Conservation (phyloP, 2,888 invertebrate species). For the Aphidoletes aphidimyza region DNA sequence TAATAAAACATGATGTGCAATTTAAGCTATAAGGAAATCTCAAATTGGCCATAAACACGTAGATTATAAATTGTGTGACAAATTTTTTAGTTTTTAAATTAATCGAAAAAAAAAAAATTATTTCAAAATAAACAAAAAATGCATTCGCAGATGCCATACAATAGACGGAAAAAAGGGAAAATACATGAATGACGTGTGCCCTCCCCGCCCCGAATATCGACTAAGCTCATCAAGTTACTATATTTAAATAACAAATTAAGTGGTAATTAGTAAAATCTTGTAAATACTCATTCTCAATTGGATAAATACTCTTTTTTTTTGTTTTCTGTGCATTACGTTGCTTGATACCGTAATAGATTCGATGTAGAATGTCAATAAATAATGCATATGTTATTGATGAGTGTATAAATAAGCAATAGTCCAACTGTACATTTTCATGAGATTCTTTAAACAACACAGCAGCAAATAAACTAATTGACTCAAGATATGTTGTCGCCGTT, state of each 20-base stretch:
- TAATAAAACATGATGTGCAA: not conserved
- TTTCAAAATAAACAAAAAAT: not conserved
- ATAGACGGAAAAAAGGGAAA: not conserved
- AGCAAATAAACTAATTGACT: slow-evolving; percentile 47
- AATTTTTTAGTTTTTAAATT: too few species aligned
- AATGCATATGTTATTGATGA: slow-evolving; percentile 39
- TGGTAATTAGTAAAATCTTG: slow-evolving; percentile 25
- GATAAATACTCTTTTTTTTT: not conserved
- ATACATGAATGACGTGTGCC: not conserved
- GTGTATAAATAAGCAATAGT: slow-evolving; percentile 52
- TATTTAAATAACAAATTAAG: slow-evolving; percentile 2
- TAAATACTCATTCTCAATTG: slow-evolving; percentile 42
- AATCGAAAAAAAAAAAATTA: not conserved
- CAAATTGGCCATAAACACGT: slow-evolving; percentile 14
- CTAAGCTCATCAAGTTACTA: slow-evolving; percentile 44
- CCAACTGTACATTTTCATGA: slow-evolving; percentile 53
- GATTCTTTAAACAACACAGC: slow-evolving; percentile 15
- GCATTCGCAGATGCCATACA: slow-evolving; percentile 21
- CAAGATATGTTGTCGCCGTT: slow-evolving; percentile 13
- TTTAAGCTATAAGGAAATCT: not conserved
- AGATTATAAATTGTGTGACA: too few species aligned
- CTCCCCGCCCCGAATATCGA: not conserved
- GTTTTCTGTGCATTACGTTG: slow-evolving; percentile 2
- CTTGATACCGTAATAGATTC: not conserved
- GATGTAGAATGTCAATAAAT: slow-evolving; percentile 38